Base-by-base conservation (phyloP, 2,888 invertebrate genomes). In the Aphodius sticticus region DNA sequence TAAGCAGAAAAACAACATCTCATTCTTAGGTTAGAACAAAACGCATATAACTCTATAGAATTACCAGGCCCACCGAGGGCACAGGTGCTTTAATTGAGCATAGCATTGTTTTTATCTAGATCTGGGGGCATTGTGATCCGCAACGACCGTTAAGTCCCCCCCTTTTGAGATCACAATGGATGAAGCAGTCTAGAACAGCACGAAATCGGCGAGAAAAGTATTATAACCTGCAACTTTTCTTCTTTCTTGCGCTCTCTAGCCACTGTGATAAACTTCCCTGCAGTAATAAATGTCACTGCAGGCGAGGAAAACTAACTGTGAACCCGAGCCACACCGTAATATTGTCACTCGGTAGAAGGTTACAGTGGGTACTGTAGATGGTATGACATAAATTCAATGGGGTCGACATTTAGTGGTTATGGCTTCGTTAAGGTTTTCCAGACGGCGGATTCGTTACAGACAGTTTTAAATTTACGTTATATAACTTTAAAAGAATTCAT, bases 41-140 rank as follows among this genome's bases (percentile, higher is more conserved):
- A 26, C 26, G 26, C 26, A 3, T 26, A 3, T 1, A 26, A 3
- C 26, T 26, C 26, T 3, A 26, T 26, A 26, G 26, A 26, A 26
- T 26, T 26, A 26, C 26, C 26, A 26, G 26, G 3, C 26, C 26
- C 26, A 26, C 26, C 3, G 9, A 53, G 12, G 53, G 53, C 53
- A 53, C 53, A 53, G 53, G 53, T 53, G 53, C 53, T 53, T 9
- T 53, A 53, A 53, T 53, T 53, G 4, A 53, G 53, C 12, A 53
- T 53, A 53, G 53, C 1, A 74, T 74, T 74, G 74, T 74, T 74
- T 71, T 74, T 74, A 74, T 74, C 74, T 36, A 74, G 74, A 74
- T 74, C 74, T 74, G 74, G 35, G 74, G 74, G 36, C 74, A 74
- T 74, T 74, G 74, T 74, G 74, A 74, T 74, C 74, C 74, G 74